Evolutionary conservation across 2,113 vertebrate genomes (phyloP).

Genomic region (Seriola rivoliana): DNA sequence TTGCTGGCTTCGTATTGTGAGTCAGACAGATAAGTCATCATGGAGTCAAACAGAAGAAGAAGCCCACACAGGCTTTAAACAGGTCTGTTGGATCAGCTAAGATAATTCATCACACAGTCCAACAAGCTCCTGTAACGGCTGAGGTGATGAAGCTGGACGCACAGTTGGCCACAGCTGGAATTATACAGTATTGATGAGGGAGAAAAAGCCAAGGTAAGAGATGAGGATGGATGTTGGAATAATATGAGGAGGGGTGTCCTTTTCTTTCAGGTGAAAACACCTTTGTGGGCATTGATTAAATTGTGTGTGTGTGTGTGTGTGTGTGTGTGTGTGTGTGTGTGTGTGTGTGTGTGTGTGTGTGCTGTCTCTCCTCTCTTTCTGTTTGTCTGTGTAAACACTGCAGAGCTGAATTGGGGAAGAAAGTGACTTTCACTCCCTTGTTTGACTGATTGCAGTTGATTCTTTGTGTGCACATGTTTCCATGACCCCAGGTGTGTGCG

Average conservation of each 20-base stretch:
- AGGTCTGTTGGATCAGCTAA: slow-evolving; percentile 22
- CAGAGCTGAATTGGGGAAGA: slow-evolving; percentile 29
- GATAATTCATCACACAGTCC: slow-evolving; percentile 30
- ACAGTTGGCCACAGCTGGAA: background rate
- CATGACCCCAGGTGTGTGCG: background rate
- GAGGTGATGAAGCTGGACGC: background rate
- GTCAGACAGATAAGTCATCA: background rate
- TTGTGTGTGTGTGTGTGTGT: slow-evolving; percentile 13
- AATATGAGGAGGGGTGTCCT: background rate
- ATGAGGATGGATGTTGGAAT: background rate
- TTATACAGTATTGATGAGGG: background rate
- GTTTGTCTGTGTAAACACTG: slow-evolving; percentile 22
- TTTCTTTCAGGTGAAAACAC: background rate
- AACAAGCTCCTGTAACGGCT: slow-evolving; percentile 11
- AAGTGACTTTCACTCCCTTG: slow-evolving; percentile 48
- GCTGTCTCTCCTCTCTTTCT: background rate
- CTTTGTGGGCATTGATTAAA: background rate
- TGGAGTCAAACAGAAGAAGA: background rate
- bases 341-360: slow-evolving; percentile 2
- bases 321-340: background rate
- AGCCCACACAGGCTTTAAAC: slow-evolving; percentile 1
- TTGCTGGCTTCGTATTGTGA: background rate
- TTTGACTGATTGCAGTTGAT: slow-evolving; percentile 17
- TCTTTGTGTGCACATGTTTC: slow-evolving; percentile 4
- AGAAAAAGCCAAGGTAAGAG: background rate